A percentile compares a stretch with the other conserved stretches of the same genome.
Conservation (phyloP, 2,797 vertebrate species). For the Poeciliopsis presidionis region DNA sequence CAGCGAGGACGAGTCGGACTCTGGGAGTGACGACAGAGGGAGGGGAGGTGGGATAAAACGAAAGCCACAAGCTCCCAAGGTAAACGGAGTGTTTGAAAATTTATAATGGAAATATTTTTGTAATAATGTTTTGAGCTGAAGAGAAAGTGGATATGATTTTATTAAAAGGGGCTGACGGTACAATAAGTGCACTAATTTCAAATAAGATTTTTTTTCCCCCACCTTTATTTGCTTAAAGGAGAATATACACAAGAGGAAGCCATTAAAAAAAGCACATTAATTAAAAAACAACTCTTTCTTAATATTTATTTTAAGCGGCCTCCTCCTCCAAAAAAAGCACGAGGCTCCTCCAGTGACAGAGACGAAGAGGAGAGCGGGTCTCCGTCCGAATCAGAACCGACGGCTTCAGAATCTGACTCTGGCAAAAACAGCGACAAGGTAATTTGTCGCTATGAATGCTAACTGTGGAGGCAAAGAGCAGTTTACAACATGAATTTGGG, state of each 20-base stretch:
- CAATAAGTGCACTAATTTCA: neutral
- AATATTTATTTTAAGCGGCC: constrained; percentile 56
- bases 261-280: neutral
- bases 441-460: constrained; percentile 5
- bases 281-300: neutral
- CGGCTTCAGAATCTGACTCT: constrained; percentile 89
- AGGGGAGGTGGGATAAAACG: constrained; percentile 80
- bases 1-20: constrained; percentile 89
- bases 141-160: neutral
- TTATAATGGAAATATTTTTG: neutral
- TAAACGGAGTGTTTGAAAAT: constrained; percentile 52
- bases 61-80: constrained; percentile 86
- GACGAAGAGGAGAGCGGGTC: constrained; percentile 87
- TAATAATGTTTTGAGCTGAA: neutral
- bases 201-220: neutral
- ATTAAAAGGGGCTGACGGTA: too few species aligned
- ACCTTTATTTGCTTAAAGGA: neutral
- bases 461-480: neutral
- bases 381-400: constrained; percentile 90
- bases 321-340: constrained; percentile 84
- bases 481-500: neutral
- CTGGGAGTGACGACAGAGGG: constrained; percentile 85
- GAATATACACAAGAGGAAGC: neutral
- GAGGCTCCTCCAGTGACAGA: constrained; percentile 89
- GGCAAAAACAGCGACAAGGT: constrained; percentile 98